Conservation (phyloP, 2,113 vertebrate species). For the Sapajus apella region DNA sequence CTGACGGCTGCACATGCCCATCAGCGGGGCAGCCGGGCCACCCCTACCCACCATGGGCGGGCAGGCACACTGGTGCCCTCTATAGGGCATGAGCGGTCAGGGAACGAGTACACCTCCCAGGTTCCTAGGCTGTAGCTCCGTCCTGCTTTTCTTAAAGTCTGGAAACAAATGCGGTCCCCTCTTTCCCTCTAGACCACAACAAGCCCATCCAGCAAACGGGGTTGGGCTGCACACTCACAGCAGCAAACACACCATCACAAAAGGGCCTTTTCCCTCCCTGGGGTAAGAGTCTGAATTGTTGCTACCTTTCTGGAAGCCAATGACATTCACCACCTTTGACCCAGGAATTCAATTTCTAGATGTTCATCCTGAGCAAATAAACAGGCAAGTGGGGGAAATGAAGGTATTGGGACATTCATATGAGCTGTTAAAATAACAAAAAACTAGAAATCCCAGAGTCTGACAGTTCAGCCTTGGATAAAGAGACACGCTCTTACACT, state of each 20-base stretch:
- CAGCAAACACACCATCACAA: neutral
- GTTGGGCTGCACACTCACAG: neutral
- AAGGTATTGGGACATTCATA: neutral
- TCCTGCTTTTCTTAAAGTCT: neutral
- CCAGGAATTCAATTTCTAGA: neutral
- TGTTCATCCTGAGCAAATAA: neutral
- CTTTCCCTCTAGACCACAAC: neutral
- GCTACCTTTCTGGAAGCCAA: neutral
- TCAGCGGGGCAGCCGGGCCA: neutral
- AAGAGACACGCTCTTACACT: neutral
- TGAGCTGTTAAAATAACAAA: neutral
- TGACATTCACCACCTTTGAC: neutral
- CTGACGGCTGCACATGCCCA: constrained; percentile 30
- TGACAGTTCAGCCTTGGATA: neutral
- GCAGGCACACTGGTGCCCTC: neutral
- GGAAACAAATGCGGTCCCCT: neutral
- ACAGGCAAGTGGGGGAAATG: neutral
- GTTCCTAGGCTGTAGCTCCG: neutral
- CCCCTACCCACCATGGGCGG: neutral
- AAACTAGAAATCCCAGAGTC: neutral
- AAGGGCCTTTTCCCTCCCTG: neutral
- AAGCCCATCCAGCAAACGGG: neutral
- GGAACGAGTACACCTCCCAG: no score
- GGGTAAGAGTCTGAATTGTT: neutral
- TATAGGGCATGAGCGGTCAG: neutral